Conservation (phyloP, 2,888 invertebrate genomes). For the Pristionchus entomophagus region DNA sequence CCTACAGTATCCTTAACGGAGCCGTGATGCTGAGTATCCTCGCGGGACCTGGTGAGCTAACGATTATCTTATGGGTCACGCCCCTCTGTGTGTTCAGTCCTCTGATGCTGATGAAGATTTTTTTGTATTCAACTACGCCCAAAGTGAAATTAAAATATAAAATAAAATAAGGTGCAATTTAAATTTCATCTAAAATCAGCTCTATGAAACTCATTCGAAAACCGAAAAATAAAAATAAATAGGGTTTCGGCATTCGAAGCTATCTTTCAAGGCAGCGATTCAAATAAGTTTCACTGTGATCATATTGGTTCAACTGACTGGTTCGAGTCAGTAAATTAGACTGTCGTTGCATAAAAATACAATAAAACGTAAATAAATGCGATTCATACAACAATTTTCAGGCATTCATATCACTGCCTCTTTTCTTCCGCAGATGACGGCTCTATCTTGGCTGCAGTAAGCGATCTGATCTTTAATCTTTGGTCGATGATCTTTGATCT, state of each 20-base stretch:
- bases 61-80: background rate
- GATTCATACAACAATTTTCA: no score
- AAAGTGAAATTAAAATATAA: no score
- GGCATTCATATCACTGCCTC: background rate
- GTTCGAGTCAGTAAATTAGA: no score
- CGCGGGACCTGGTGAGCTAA: background rate
- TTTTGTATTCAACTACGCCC: no score
- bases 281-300: background rate
- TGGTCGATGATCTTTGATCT: conserved; percentile 11
- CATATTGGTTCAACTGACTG: background rate
- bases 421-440: background rate
- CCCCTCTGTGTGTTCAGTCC: no score
- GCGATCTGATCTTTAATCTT: no score
- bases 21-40: background rate
- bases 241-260: background rate
- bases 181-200: no score
- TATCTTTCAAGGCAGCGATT: background rate
- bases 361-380: no score
- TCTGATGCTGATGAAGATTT: no score
- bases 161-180: no score
- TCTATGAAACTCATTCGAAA: background rate
- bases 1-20: conserved; percentile 9
- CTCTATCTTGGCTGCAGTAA: background rate
- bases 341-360: no score
- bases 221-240: background rate